Base-by-base conservation (phyloP, 2,113 vertebrate genomes). In the Urocolius indicus region DNA sequence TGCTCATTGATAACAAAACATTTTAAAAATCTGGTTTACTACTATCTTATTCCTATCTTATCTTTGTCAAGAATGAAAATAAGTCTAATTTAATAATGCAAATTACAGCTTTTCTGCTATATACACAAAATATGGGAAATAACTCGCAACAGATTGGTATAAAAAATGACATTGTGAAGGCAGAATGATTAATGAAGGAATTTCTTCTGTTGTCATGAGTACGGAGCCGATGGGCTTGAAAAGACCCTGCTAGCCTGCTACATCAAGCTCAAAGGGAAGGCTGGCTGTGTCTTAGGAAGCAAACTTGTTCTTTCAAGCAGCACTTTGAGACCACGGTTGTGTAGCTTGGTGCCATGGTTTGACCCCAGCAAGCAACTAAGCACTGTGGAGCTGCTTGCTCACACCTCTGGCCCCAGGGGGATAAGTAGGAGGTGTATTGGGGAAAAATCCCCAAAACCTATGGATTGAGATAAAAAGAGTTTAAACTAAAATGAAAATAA, bases 261-360 rank as follows among this genome's bases (percentile, higher is more conserved):
- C 71, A 34, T 67, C 38, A 32, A 38, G 36, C 76, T 81, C 24
- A 30, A 84, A 69, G 26, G 18, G 21, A 22, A 91, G 17, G 11
- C 29, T 88, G 34, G 20, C 36, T 83, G 45, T 80, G 83, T 49
- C 16, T 71, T 46, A 27, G n/a, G 38, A 8, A 90, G 30, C 9
- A 38, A 72, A 48, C 32, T 51, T 4, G 4, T 30, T 54, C 22
- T 15, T 43, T 77, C 19, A 15, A 5, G 23, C 0, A 1, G 26
- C n/a, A 6, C 46, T 80, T 72, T 54, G 24, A 86, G 59, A 13
- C 46, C 16, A 1, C 8, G 14, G 6, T 24, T 7, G 11, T 29
- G 27, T 16, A 65, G 10, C 62, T 63, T 62, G 38, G 38, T 41
- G 38, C 38, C 38, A 41, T 41, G 38, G 38, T 41, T 41, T 41